Conservation (phyloP, 2,113 vertebrate genomes). For the Rhizomys pruinosus region DNA sequence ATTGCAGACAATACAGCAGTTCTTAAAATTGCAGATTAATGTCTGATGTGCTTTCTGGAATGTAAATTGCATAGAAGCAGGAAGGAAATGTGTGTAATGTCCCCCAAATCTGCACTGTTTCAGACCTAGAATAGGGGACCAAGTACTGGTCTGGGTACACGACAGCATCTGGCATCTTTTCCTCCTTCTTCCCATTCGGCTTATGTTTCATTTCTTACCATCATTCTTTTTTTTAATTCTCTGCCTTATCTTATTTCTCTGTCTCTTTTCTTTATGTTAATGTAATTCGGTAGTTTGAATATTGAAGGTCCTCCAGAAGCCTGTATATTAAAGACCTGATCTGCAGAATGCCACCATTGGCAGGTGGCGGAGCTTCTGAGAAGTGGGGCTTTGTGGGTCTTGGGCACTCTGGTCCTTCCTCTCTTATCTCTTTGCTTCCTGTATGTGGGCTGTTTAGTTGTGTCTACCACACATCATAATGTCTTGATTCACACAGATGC, state of each 20-base stretch:
- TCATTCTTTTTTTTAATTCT: not conserved
- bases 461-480: not conserved
- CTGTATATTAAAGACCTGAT: not conserved
- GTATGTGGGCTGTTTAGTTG: not conserved
- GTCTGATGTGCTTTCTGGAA: not conserved
- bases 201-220: not conserved
- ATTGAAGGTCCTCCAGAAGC: not conserved
- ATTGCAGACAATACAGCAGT: not conserved
- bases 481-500: not conserved
- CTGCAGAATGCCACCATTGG: not conserved
- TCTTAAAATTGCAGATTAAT: not conserved
- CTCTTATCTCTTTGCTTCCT: not conserved
- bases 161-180: not conserved
- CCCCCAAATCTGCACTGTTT: not conserved
- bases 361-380: not conserved
- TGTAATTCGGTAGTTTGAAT: not conserved
- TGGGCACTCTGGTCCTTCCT: too few species aligned
- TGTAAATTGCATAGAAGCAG: not conserved
- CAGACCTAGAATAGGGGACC: not conserved
- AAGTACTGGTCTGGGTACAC: not conserved
- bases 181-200: not conserved
- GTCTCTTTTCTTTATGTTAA: not conserved
- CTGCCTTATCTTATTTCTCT: not conserved
- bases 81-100: not conserved
- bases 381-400: not conserved